phyloP scores from a whole-genome alignment of 2,888 invertebrate species.

The Nemapogon koenigi region DNA sequence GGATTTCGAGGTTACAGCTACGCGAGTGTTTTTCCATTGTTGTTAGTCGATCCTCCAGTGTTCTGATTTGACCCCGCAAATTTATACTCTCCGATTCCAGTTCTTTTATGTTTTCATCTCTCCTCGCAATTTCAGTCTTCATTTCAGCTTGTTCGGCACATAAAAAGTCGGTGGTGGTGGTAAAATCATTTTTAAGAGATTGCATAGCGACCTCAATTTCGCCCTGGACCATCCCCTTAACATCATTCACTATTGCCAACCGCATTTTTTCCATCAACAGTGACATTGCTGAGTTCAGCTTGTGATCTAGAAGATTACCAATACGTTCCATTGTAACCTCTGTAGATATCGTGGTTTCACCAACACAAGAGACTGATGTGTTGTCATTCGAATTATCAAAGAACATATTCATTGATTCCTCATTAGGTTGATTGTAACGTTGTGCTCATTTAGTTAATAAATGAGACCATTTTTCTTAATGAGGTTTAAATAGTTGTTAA shows the following conservation, averaged over 20 bases:
- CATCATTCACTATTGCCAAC: neutral
- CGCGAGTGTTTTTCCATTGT: constrained; percentile 13
- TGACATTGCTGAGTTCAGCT: neutral
- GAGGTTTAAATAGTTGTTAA: too few relatives aligned
- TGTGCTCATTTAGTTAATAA: too few relatives aligned
- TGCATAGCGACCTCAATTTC: neutral
- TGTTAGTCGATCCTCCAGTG: constrained; percentile 5
- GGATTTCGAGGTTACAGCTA: constrained; percentile 14
- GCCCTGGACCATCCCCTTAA: neutral
- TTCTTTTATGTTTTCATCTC: constrained; percentile 4
- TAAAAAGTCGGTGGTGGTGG: neutral
- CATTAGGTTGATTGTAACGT: too few relatives aligned
- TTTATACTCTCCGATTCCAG: neutral
- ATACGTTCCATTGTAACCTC: neutral
- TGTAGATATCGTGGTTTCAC: neutral
- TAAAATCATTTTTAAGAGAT: neutral
- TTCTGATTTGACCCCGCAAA: constrained; percentile 5
- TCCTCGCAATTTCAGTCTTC: constrained; percentile 7
- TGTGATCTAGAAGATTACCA: constrained; percentile 1
- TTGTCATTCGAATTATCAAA: too few relatives aligned
- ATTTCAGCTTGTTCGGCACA: constrained; percentile 1
- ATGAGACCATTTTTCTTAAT: too few relatives aligned
- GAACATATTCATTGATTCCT: constrained; percentile 2
- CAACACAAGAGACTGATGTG: neutral
- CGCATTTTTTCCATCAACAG: neutral